These are phyloP conservation scores for Conchocele bisecta DNA, from an alignment of 2,888 invertebrate genomes.

Conservation along the genomic window DNA sequence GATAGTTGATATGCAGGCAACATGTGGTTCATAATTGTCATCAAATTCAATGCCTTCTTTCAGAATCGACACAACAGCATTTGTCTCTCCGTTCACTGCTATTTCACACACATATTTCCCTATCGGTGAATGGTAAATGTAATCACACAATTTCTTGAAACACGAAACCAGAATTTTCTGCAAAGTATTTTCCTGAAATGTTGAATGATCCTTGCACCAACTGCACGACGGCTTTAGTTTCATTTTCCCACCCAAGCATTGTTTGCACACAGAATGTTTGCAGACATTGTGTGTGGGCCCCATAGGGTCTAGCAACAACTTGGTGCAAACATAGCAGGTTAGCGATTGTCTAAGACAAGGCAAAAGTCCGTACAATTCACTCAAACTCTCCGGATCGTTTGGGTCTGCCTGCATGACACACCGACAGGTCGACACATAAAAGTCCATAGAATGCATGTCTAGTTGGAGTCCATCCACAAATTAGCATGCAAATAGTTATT, in stretches of 20 bases:
- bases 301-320: slow-evolving; percentile 91
- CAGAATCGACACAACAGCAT: slow-evolving; percentile 69
- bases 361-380: slow-evolving; percentile 91
- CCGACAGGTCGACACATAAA: slow-evolving; percentile 92
- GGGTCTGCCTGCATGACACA: slow-evolving; percentile 90
- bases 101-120: slow-evolving; percentile 58
- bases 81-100: slow-evolving; percentile 70
- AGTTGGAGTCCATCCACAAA: neutral
- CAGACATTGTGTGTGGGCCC: slow-evolving; percentile 90
- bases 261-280: slow-evolving; percentile 94
- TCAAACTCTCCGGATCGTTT: slow-evolving; percentile 87
- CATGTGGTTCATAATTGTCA: slow-evolving; percentile 54
- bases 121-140: slow-evolving; percentile 85
- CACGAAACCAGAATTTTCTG: slow-evolving; percentile 92
- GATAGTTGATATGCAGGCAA: neutral
- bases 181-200: slow-evolving; percentile 92
- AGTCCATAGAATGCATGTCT: slow-evolving; percentile 90
- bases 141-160: slow-evolving; percentile 94
- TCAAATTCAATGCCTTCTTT: slow-evolving; percentile 72
- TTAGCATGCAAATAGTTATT: neutral
- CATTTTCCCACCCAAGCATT: slow-evolving; percentile 92
- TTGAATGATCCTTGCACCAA: slow-evolving; percentile 92
- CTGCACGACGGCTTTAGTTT: slow-evolving; percentile 92
- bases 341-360: slow-evolving; percentile 93
- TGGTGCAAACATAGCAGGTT: slow-evolving; percentile 94